A percentile compares a stretch with the other conserved stretches of the same genome.
These are phyloP conservation scores for Borostomias antarcticus DNA, from an alignment of 2,797 vertebrate genomes.

Conservation along the genomic window DNA sequence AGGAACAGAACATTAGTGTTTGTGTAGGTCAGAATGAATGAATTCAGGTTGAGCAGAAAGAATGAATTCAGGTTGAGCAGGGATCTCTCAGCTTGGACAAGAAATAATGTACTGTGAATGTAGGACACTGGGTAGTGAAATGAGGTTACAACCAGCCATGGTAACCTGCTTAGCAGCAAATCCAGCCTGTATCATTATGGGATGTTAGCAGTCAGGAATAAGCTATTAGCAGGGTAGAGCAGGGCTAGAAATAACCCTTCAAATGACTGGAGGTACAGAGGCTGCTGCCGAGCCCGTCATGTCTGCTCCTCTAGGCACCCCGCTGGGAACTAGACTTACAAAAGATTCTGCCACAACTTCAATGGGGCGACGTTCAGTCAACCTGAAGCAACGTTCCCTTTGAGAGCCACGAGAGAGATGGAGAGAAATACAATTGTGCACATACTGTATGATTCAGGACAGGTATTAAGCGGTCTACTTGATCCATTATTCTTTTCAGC, in stretches of 20 bases:
- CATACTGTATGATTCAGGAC: neutral
- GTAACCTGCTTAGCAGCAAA: constrained; percentile 58
- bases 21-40: neutral
- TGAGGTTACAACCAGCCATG: constrained; percentile 40
- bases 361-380: neutral
- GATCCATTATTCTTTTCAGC: neutral
- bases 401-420: constrained; percentile 10
- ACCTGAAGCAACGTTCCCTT: neutral
- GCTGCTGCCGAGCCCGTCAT: constrained; percentile 16
- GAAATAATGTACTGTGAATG: constrained; percentile 58
- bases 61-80: constrained; percentile 43
- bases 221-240: constrained; percentile 44
- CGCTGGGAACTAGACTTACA: neutral
- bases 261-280: constrained; percentile 24
- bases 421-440: constrained; percentile 2
- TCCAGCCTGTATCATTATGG: constrained; percentile 40
- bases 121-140: constrained; percentile 63
- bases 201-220: constrained; percentile 44
- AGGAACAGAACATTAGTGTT: constrained; percentile 23
- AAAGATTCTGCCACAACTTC: constrained; percentile 2
- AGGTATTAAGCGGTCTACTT: neutral
- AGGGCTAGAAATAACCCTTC: constrained; percentile 49
- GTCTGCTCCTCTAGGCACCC: neutral
- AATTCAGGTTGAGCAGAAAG: constrained; percentile 14
- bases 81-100: constrained; percentile 35